Percentiles rank a stretch among this genome's conserved stretches.
Conservation (phyloP, 2,797 vertebrate genomes). For the Chelonia mydas region DNA sequence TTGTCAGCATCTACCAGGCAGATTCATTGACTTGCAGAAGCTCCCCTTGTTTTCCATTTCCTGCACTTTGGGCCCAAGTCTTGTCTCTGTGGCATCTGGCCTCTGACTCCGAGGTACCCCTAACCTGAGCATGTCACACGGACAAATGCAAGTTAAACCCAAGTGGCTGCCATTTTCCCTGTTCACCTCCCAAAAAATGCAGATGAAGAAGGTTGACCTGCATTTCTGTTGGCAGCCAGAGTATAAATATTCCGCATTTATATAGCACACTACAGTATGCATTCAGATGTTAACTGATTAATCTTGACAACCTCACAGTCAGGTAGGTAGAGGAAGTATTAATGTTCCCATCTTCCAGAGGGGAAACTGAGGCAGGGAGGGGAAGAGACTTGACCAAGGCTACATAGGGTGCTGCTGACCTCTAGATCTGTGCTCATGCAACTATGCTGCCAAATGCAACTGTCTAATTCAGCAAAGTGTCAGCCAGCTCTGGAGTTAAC, state of each 20-base stretch:
- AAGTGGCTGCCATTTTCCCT: slow-evolving; percentile 25
- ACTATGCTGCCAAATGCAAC: neutral
- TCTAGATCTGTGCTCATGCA: neutral
- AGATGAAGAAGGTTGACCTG: neutral
- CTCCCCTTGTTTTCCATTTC: neutral
- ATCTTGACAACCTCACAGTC: neutral
- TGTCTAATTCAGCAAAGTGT: neutral
- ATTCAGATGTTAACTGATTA: slow-evolving; percentile 31
- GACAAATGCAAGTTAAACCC: neutral
- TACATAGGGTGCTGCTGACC: neutral
- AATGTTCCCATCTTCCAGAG: slow-evolving; percentile 36
- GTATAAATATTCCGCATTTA: slow-evolving; percentile 39
- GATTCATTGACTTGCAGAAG: accelerated
- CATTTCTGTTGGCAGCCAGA: neutral
- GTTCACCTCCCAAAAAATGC: neutral
- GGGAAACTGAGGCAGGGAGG: slow-evolving; percentile 5
- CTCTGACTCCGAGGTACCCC: neutral
- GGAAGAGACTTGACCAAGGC: neutral
- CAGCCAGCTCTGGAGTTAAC: neutral
- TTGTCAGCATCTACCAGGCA: neutral
- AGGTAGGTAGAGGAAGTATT: slow-evolving; percentile 19
- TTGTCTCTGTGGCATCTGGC: neutral
- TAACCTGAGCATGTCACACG: neutral
- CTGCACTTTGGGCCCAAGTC: neutral
- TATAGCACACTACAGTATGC: neutral